Evolutionary conservation across 2,113 vertebrate genomes (phyloP), one percentile per base, ranked within the genome.

Genomic region (Hydrochoerus hydrochaeris): DNA sequence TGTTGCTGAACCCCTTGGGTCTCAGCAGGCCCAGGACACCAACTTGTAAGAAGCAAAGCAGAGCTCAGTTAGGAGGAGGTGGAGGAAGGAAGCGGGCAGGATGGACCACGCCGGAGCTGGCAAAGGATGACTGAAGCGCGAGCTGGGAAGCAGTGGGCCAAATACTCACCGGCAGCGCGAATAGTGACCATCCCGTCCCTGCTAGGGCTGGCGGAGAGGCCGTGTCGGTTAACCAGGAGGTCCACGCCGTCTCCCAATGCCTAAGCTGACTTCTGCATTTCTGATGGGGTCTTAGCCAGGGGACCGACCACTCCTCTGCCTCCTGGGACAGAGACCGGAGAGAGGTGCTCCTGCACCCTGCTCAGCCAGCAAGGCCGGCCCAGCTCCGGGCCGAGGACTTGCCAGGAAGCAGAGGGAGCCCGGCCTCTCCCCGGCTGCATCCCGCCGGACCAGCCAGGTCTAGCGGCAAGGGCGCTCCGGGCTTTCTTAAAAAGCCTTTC

Each of bases 241-340:
- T 20, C 77, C 28, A 62, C 81, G 26, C 44, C 60, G 16, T 46
- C 52, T 90, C 89, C 77, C 84, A 58, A 83, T 91, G 65, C 46
- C 54, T 96, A 69, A 80, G 93, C 85, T 85, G 26, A 73, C 77
- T 93, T 88, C n/a, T 90, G 52, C 17, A 26, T 57, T 85, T 67
- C 85, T 88, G 28, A 63, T 71, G 32, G 85, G 62, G 67, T 90
- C 11, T 80, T 88, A 85, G 92, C 58, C 41, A 77, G 54, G 73
- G 73, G 71, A 69, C 7, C 46, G 49, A 46, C 19, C 44, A 9
- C 49, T 89, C 88, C 32, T 67, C 12, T 86, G 20, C 49, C 77
- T 85, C 75, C 73, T 32, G 88, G 49, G 85, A 60, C 32, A 58
- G 80, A 92, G 63, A 60, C 20, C 71, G 5, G 63, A 52, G 49